phyloP scores from a whole-genome alignment of 2,113 vertebrate species.

The Numenius arquata region DNA sequence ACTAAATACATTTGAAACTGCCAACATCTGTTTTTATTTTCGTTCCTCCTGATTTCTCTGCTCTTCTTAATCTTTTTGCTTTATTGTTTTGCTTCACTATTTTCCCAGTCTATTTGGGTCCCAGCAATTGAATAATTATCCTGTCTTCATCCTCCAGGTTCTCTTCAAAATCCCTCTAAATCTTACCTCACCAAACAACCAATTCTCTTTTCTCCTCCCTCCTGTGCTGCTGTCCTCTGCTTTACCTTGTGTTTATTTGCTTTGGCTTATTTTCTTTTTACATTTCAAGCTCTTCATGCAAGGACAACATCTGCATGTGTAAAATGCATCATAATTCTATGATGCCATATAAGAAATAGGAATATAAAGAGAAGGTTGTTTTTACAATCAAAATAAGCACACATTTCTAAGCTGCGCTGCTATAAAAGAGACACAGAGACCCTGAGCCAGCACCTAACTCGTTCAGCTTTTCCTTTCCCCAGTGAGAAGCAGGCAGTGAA shows the following conservation, averaged over 20 bases:
- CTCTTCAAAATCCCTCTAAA: constrained; percentile 1
- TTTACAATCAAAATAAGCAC: background rate
- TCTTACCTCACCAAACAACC: background rate
- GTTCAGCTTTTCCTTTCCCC: background rate
- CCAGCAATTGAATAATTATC: background rate
- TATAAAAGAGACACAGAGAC: background rate
- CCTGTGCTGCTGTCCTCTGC: background rate
- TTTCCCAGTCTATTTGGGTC: background rate
- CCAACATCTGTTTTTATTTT: background rate
- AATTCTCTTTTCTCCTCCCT: background rate
- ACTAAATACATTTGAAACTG: background rate
- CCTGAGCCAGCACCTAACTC: background rate
- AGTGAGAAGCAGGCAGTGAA: background rate
- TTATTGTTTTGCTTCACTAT: background rate
- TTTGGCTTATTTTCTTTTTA: background rate
- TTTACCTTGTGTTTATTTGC: constrained; percentile 13
- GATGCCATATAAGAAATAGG: background rate
- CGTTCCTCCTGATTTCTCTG: background rate
- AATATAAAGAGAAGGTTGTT: background rate
- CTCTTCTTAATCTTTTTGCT: background rate
- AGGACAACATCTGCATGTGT: background rate
- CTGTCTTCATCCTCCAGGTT: background rate
- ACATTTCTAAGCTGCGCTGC: background rate
- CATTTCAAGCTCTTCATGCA: background rate
- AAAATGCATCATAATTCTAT: background rate